Percentiles rank a stretch among this genome's conserved stretches.
phyloP scores from a whole-genome alignment of 2,113 vertebrate genomes.

The Aplodontia rufa region DNA sequence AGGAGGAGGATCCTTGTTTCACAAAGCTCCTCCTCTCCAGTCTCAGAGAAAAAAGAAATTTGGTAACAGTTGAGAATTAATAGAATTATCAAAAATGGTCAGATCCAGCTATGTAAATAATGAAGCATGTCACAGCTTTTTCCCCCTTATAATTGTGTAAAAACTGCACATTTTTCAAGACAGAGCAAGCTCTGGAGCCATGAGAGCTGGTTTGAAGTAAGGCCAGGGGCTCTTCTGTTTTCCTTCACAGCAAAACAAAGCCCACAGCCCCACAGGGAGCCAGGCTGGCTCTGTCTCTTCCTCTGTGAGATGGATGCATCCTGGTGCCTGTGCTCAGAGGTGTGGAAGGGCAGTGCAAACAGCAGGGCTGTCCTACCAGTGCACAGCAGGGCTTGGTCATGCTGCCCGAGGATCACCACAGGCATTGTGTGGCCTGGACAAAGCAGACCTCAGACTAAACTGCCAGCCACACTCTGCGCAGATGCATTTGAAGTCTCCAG shows the following conservation, averaged over 20 bases:
- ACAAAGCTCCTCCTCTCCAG: neutral
- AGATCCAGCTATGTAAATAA: neutral
- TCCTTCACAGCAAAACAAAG: neutral
- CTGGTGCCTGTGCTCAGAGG: neutral
- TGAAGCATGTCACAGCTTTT: neutral
- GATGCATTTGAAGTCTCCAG: neutral
- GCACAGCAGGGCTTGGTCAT: too few species aligned
- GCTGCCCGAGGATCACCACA: too few species aligned
- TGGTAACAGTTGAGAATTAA: neutral
- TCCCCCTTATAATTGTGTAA: neutral
- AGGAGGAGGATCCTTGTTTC: neutral
- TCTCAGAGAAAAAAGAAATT: neutral
- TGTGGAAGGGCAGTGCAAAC: neutral
- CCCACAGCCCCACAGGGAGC: fast-evolving
- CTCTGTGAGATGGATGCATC: neutral
- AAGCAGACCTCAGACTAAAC: neutral
- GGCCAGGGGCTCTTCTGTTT: too few species aligned
- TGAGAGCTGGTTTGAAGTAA: neutral
- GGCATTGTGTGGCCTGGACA: too few species aligned
- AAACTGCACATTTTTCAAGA: neutral
- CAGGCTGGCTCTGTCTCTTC: neutral
- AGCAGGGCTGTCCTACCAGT: neutral
- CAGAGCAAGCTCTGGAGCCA: neutral
- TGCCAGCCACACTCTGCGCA: neutral
- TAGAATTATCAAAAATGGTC: neutral